Conservation (phyloP, 2,888 invertebrate genomes). For the Hypena proboscidalis region DNA sequence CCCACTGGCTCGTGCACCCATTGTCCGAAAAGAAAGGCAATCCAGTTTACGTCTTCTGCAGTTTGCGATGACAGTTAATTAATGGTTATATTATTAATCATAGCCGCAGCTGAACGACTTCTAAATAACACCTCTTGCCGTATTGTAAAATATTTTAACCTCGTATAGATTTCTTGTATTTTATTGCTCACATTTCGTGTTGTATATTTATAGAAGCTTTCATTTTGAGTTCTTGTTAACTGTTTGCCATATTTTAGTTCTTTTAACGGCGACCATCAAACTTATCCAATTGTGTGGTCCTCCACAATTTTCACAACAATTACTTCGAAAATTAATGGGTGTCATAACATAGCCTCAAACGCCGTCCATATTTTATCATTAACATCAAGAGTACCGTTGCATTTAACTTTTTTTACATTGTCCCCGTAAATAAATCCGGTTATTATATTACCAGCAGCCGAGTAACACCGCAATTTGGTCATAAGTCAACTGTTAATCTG, state of each 20-base stretch:
- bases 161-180: slow-evolving; percentile 10
- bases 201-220: slow-evolving; percentile 10
- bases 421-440: slow-evolving; percentile 54
- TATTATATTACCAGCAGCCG: slow-evolving; percentile 41
- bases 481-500: slow-evolving; percentile 69
- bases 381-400: slow-evolving; percentile 54
- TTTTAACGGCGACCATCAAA: slow-evolving; percentile 11
- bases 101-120: slow-evolving; percentile 34
- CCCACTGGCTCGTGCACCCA: slow-evolving; percentile 30
- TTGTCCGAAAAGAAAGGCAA: slow-evolving; percentile 47
- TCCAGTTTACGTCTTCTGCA: slow-evolving; percentile 40
- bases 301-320: slow-evolving; percentile 32
- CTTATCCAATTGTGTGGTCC: slow-evolving; percentile 22
- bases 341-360: slow-evolving; percentile 40
- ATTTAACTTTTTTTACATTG: slow-evolving; percentile 43
- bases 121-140: slow-evolving; percentile 28
- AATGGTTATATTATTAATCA: slow-evolving; percentile 44
- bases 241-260: neutral
- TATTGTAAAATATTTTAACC: slow-evolving; percentile 10
- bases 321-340: slow-evolving; percentile 39
- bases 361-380: slow-evolving; percentile 48
- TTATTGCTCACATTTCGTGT: slow-evolving; percentile 1
- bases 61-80: slow-evolving; percentile 34
- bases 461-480: slow-evolving; percentile 58
- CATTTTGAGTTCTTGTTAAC: slow-evolving; percentile 9